Conservation (phyloP, 1,140 invertebrate genomes). For the Trichonephila clavipes region DNA sequence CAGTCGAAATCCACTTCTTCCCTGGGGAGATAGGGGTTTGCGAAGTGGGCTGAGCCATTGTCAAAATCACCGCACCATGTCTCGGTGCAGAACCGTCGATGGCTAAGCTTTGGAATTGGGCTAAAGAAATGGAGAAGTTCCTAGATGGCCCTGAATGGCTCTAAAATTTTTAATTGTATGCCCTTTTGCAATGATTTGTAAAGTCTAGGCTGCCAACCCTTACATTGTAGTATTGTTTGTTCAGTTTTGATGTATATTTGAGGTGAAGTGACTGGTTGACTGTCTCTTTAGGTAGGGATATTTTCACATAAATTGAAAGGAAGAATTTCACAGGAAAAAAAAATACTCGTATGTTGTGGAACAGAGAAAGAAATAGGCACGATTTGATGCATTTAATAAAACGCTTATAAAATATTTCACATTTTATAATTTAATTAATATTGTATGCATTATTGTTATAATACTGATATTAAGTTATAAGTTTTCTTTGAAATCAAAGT, state of each 20-base stretch:
- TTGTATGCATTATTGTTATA: too few relatives aligned
- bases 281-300: too few relatives aligned
- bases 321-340: too few relatives aligned
- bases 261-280: too few relatives aligned
- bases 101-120: neutral
- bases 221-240: neutral
- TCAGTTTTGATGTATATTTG: neutral
- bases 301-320: too few relatives aligned
- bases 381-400: too few relatives aligned
- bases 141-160: neutral
- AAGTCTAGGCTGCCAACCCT: neutral
- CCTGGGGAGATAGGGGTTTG: neutral
- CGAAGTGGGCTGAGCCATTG: neutral
- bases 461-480: too few relatives aligned
- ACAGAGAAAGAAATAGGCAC: too few relatives aligned
- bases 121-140: neutral
- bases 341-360: too few relatives aligned
- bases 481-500: too few relatives aligned
- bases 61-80: neutral
- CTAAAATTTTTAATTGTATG: neutral
- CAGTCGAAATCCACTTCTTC: constrained; percentile 48
- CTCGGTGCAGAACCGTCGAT: neutral
- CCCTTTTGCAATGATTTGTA: neutral
- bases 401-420: too few relatives aligned
- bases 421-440: too few relatives aligned